Percentiles rank a stretch among this genome's conserved stretches.
These are phyloP conservation scores for Dolichotis patagonum DNA, from an alignment of 2,113 vertebrate genomes.

Conservation along the genomic window DNA sequence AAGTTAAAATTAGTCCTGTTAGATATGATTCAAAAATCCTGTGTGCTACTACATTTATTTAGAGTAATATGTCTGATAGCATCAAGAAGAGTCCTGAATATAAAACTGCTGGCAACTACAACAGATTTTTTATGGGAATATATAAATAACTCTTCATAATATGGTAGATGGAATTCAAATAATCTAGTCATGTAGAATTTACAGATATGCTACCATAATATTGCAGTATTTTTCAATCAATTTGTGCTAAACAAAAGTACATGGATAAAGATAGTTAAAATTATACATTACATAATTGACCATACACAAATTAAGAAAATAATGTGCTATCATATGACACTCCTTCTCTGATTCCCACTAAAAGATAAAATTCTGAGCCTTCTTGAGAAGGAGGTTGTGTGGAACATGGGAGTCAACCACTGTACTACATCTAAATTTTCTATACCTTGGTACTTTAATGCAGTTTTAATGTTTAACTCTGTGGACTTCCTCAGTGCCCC, in stretches of 20 bases:
- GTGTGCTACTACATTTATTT: neutral
- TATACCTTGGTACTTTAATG: too few relatives aligned
- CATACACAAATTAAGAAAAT: neutral
- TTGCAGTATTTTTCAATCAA: neutral
- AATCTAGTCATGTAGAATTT: neutral
- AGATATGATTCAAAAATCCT: neutral
- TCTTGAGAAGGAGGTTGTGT: neutral
- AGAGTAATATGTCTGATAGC: neutral
- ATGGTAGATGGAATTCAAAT: slow-evolving; percentile 1
- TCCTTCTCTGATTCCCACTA: neutral
- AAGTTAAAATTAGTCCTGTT: neutral
- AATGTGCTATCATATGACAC: neutral
- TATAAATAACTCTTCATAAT: neutral
- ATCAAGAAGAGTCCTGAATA: neutral
- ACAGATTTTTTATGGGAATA: neutral
- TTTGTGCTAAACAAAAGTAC: neutral
- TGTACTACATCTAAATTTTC: accelerated
- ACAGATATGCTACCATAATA: neutral
- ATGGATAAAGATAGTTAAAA: neutral
- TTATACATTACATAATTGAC: neutral
- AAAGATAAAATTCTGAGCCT: neutral
- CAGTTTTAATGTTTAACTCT: neutral
- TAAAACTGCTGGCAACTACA: neutral
- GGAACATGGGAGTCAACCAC: neutral
- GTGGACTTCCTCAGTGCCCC: neutral